Evolutionary conservation across 2,113 vertebrate species (phyloP), one percentile per base, ranked within the genome.

Genomic region (Thymallus thymallus): DNA sequence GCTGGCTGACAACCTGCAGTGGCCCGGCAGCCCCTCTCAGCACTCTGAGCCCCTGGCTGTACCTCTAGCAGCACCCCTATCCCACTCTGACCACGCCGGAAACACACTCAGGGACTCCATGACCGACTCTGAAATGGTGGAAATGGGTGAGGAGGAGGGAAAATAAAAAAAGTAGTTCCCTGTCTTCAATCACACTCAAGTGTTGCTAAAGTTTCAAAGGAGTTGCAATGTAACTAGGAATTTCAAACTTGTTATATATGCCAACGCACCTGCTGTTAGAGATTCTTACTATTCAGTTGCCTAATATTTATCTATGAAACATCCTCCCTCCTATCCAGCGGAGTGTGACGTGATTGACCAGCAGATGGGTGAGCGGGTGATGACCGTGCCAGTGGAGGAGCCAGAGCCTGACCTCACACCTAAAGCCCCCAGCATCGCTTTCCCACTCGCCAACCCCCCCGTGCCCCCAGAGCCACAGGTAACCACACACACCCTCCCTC

Each of bases 1-100:
- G 82, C 94, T 99, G 26, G 96, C 95, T 68, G 98, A 96, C 87
- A 97, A 97, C 71, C 58, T 98, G 13, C 97, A 98, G 88, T 99
- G 98, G 98, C 96, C 96, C 0, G 90, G 92, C 0, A 96, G 95
- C 85, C 95, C 96, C 22, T 97, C 96, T 2, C 98, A 98, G 35
- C 88, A 86, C 77, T 93, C 93, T 0, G 96, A 98, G 55, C 88
- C 83, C 64, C 86, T 91, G 23, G 90, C 82, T 12, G 80, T 66
- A 0, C 73, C 78, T 0, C 80, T 76, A 22, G 85, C 85, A 0
- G 0, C 74, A 72, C 91, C 93, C 9, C 87, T 90, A 2, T 16
- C 68, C 41, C 72, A 24, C 4, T 20, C 69, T 14, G 84, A 88
- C 20, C 68, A 70, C 5, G 22, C 63, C 7, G 29, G 80, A n/a